Conservation (phyloP, 2,797 vertebrate genomes). For the Botia almorhae region DNA sequence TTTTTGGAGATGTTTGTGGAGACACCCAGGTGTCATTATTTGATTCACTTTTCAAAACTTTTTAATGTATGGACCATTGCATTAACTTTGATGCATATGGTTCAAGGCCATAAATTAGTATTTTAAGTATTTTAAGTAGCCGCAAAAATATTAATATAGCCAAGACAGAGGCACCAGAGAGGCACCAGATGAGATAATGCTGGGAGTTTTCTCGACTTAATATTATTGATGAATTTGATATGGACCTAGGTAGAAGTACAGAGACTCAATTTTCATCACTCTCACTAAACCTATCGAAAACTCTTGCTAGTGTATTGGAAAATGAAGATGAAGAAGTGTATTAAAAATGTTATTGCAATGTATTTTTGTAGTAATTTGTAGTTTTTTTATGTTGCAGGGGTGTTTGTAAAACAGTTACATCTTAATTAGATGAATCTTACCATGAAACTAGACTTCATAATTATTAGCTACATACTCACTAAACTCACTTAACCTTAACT, state of each 20-base stretch:
- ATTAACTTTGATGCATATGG: constrained; percentile 34
- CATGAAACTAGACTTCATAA: too few relatives aligned
- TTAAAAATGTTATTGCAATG: too few relatives aligned
- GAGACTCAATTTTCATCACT: constrained; percentile 6
- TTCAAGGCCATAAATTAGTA: constrained; percentile 35
- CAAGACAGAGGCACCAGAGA: neutral
- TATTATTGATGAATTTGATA: constrained; percentile 49
- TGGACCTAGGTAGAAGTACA: constrained; percentile 3
- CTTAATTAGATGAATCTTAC: too few relatives aligned
- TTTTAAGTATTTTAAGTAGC: constrained; percentile 34
- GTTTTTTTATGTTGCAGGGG: too few relatives aligned
- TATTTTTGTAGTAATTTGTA: too few relatives aligned
- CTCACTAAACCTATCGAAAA: neutral
- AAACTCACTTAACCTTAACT: too few relatives aligned
- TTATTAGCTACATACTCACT: too few relatives aligned
- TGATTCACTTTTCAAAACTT: neutral
- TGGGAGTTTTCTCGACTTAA: constrained; percentile 32
- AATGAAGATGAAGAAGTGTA: neutral
- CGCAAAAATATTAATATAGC: constrained; percentile 21
- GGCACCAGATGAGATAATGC: constrained; percentile 26
- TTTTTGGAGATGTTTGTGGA: constrained; percentile 39
- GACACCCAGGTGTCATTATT: constrained; percentile 27
- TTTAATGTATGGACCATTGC: constrained; percentile 36
- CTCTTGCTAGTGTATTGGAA: neutral
- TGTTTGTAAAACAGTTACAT: too few relatives aligned